Evolutionary conservation across 2,888 invertebrate species (phyloP), one percentile per base, ranked within the genome.

Genomic region (Ceriagrion tenellum): DNA sequence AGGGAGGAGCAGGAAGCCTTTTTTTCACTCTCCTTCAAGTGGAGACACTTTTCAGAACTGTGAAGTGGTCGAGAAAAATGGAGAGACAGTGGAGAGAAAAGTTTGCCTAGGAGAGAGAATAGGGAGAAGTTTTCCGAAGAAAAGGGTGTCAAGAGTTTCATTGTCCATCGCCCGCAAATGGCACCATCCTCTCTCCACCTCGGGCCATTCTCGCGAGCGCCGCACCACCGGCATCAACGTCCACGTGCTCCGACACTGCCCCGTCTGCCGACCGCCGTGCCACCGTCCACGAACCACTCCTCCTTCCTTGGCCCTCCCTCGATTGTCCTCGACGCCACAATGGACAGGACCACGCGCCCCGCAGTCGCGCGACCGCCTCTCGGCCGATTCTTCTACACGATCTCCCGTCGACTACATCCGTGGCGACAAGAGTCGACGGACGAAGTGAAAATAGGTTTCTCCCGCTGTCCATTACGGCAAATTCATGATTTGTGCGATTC

Each of bases 21-120:
- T 35, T 81, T 81, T 81, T 81, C 59, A 56, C 8, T 56, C 18
- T 20, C 16, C 18, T 59, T 30, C 35, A 16, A 81, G 81, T 35
- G 81, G 81, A 81, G 81, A 69, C 81, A 81, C 81, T 81, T 81
- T 81, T 81, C 26, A n/a, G 69, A 69, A 69, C 69, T 69, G n/a
- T n/a, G 81, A 81, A 81, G 81, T 81, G 81, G 81, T 18, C 35
- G 69, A 47, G 69, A 8, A 69, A 69, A 69, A 69, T 69, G 69
- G 23, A 69, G 26, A 47, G 47, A 81, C 30, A 35, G 81, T 26
- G 26, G 35, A 26, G 81, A 81, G 81, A 26, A 35, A 18, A 81
- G 81, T 81, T 81, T 81, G 81, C 35, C 13, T 12, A 16, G 35
- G 81, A 35, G 81, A 81, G 81, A 81, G 81, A 81, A 81, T 35